These are phyloP conservation scores for Spialia ferax DNA, from an alignment of 2,888 invertebrate genomes.

Conservation along the genomic window DNA sequence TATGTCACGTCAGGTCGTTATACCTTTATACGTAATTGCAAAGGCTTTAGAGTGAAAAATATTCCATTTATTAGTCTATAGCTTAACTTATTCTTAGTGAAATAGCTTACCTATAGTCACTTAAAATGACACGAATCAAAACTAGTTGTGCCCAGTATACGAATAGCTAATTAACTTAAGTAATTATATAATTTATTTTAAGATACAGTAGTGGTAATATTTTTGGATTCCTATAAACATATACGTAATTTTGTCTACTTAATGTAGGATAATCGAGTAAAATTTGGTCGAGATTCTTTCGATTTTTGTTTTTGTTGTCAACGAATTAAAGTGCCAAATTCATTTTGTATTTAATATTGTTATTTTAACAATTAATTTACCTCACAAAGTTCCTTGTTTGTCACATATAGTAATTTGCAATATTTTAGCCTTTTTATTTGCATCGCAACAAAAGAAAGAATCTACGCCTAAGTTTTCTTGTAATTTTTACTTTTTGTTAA, in stretches of 20 bases:
- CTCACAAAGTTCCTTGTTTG: constrained; percentile 69
- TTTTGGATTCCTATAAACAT: constrained; percentile 87
- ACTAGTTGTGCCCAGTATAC: constrained; percentile 87
- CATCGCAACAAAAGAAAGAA: constrained; percentile 60
- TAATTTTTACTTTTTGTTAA: constrained; percentile 61
- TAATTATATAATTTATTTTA: constrained; percentile 84
- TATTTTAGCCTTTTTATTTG: constrained; percentile 48
- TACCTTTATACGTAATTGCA: constrained; percentile 82
- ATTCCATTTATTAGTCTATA: constrained; percentile 85
- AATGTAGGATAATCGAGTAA: constrained; percentile 59
- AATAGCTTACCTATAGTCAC: constrained; percentile 85
- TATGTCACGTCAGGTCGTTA: constrained; percentile 58
- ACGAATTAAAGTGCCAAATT: constrained; percentile 80
- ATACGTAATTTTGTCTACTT: constrained; percentile 82
- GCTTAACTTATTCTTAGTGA: constrained; percentile 84
- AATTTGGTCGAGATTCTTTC: constrained; percentile 78
- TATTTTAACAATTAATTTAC: constrained; percentile 57
- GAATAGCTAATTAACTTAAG: constrained; percentile 82
- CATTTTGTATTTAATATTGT: constrained; percentile 55
- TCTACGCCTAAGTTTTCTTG: constrained; percentile 67
- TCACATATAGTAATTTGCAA: constrained; percentile 36
- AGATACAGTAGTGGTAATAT: constrained; percentile 85
- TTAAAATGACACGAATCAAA: constrained; percentile 84
- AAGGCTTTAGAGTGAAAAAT: constrained; percentile 82
- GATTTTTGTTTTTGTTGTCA: constrained; percentile 53